These are phyloP conservation scores for Drosophila nigromelanica DNA, from an alignment of 1,140 invertebrate species.

Conservation along the genomic window DNA sequence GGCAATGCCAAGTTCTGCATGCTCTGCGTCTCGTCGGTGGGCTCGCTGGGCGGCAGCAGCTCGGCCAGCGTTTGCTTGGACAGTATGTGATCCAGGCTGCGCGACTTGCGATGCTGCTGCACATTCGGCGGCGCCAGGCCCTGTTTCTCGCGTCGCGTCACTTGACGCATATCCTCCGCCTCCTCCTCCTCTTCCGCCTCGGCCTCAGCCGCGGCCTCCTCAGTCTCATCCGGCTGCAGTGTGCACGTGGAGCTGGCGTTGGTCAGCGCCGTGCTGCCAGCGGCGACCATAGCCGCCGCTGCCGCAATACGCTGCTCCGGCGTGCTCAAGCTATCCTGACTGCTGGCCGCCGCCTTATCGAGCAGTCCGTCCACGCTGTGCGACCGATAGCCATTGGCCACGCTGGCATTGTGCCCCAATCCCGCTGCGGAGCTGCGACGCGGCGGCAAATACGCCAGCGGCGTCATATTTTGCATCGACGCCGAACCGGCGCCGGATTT, in stretches of 20 bases:
- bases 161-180: constrained; percentile 16
- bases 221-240: constrained; percentile 64
- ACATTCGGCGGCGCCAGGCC: constrained; percentile 54
- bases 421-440: constrained; percentile 72
- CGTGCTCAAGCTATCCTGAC: constrained; percentile 46
- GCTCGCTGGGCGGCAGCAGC: constrained; percentile 63
- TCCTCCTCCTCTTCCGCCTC: constrained; percentile 10
- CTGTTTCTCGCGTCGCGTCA: constrained; percentile 67
- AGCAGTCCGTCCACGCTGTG: constrained; percentile 82
- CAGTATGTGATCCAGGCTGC: constrained; percentile 88
- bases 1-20: constrained; percentile 82
- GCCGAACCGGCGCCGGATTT: constrained; percentile 58
- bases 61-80: constrained; percentile 83
- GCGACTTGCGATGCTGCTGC: constrained; percentile 85
- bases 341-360: constrained; percentile 60
- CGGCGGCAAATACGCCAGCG: constrained; percentile 60
- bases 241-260: constrained; percentile 78
- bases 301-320: constrained; percentile 75
- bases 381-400: constrained; percentile 70
- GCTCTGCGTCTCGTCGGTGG: constrained; percentile 80
- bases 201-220: constrained; percentile 26
- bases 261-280: constrained; percentile 74
- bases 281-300: constrained; percentile 69
- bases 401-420: constrained; percentile 54
- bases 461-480: constrained; percentile 78